A percentile compares a stretch with the other conserved stretches of the same genome.
phyloP scores from a whole-genome alignment of 2,797 vertebrate genomes.

The Eleutherodactylus coqui region DNA sequence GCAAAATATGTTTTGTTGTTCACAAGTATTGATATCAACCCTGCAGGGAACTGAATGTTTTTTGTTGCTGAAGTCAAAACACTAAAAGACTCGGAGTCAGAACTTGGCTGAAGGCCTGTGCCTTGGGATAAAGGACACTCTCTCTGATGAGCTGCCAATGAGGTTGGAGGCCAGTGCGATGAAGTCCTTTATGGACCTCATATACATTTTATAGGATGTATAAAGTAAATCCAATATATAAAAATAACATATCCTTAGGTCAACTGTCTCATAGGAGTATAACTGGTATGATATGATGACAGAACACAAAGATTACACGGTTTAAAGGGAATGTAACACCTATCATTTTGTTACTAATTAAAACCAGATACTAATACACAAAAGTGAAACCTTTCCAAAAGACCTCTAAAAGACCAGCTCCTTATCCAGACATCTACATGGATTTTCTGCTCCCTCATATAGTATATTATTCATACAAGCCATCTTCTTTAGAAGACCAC shows the following conservation, averaged over 20 bases:
- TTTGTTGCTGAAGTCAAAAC: conserved; percentile 33
- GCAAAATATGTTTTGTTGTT: conserved; percentile 1
- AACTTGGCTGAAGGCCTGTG: conserved; percentile 4
- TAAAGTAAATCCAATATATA: neutral
- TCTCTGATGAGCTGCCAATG: conserved; percentile 35
- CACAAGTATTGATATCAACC: neutral
- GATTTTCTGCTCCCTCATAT: too few species aligned
- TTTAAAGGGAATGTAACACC: too few species aligned
- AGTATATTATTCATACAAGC: too few species aligned
- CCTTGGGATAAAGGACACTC: conserved; percentile 2
- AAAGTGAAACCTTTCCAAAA: too few species aligned
- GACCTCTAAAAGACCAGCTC: too few species aligned
- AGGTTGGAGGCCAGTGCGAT: neutral
- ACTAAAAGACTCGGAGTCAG: conserved; percentile 10
- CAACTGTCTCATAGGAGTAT: neutral
- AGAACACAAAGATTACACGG: too few species aligned
- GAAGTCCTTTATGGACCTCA: neutral
- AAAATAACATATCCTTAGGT: neutral
- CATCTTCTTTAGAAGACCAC: too few species aligned
- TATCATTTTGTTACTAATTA: too few species aligned
- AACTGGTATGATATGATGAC: too few species aligned
- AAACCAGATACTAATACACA: too few species aligned
- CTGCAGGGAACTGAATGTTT: neutral
- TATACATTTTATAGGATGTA: too few species aligned
- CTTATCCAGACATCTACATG: too few species aligned